Evolutionary conservation across 2,797 vertebrate species (phyloP), one percentile per base, ranked within the genome.

Genomic region (Eupleurogrammus muticus): DNA sequence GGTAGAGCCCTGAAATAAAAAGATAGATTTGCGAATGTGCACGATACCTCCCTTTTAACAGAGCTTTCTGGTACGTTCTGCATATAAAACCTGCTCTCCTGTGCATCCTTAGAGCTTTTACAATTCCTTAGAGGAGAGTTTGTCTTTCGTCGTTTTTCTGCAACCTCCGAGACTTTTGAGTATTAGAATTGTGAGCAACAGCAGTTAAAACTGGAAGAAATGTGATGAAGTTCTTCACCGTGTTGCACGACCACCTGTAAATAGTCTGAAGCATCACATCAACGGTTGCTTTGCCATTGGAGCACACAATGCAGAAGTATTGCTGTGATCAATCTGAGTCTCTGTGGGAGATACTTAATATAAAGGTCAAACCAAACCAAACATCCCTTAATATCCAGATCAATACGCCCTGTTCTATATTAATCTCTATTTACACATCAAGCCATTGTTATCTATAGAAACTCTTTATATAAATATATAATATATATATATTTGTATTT

Each of bases 401-500:
- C 65, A 71, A 5, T 67, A 51, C 61, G 40, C 63, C 77, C 66
- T 66, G 53, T 34, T 76, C 70, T 84, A 86, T 73, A 82, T 78
- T 86, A 85, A 77, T 73, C 70, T 75, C 58, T 72, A 87, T 88
- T 65, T 81, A 89, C 86, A 90, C 76, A 76, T 76, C 76, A 88
- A 84, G 50, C 74, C 79, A 46, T 52, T 74, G 60, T 74, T 79
- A 74, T 64, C 90, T 85, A 77, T 79, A 84, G 55, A 80, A 87
- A 78, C 60, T 82, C 77, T 88, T 84, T 35, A 81, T 90, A 91
- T 91, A 90, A 90, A 91, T 88, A 90, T 90, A 91, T 81, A 89
- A 81, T 81, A 85, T 90, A 92, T 88, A 89, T 86, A 87, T 86
- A 86, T 90, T 82, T 89, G 80, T 93, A 91, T 92, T 87, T 93